These are phyloP conservation scores for Bergia puertoricense DNA, from an alignment of 92 coral and sea anemone species.

Conservation along the genomic window DNA sequence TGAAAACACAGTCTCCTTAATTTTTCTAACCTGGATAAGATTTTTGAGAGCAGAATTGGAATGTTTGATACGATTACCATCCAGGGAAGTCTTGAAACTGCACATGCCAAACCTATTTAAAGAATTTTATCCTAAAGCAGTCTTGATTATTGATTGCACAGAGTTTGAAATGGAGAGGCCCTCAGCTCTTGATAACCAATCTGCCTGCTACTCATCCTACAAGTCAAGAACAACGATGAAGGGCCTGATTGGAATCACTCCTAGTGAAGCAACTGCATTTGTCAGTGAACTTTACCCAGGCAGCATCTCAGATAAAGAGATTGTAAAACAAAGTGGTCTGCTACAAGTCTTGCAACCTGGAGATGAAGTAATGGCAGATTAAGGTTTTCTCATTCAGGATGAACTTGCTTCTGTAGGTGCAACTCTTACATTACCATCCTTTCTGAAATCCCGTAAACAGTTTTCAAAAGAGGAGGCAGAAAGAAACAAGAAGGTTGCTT, in stretches of 20 bases:
- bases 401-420: conserved; percentile 36
- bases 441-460: conserved; percentile 23
- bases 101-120: conserved; percentile 64
- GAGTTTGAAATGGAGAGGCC: conserved; percentile 67
- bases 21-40: conserved; percentile 57
- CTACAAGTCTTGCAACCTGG: conserved; percentile 35
- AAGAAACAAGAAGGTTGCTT: conserved; percentile 37
- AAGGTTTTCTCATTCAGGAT: not conserved
- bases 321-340: conserved; percentile 45
- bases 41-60: conserved; percentile 58
- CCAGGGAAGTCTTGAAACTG: conserved; percentile 54
- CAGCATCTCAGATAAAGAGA: conserved; percentile 62
- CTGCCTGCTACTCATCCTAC: conserved; percentile 64
- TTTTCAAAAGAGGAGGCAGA: conserved; percentile 40
- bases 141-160: conserved; percentile 59
- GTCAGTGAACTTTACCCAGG: conserved; percentile 59
- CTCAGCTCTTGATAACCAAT: conserved; percentile 60
- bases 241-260: conserved; percentile 59
- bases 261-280: conserved; percentile 57
- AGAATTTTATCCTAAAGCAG: conserved; percentile 48
- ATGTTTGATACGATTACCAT: conserved; percentile 56
- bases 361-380: conserved; percentile 46
- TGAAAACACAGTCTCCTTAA: conserved; percentile 37
- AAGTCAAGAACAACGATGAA: conserved; percentile 67
- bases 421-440: conserved; percentile 31